phyloP scores from a whole-genome alignment of 2,113 vertebrate species.

The Neoarius graeffei region DNA sequence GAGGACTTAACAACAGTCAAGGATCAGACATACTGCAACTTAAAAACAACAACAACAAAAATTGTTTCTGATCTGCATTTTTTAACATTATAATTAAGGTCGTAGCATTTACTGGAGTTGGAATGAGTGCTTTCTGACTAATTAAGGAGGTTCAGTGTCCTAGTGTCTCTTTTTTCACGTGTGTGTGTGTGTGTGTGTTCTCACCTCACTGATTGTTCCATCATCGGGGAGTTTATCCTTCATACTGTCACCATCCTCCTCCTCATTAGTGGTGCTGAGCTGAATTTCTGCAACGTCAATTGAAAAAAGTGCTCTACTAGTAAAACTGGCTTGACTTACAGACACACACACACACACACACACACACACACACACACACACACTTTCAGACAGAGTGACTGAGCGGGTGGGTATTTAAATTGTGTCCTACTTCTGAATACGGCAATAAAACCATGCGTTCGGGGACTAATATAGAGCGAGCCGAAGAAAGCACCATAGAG shows the following conservation, averaged over 20 bases:
- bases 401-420: constrained; percentile 34
- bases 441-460: constrained; percentile 31
- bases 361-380: neutral
- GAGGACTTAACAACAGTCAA: neutral
- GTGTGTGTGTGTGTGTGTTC: neutral
- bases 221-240: constrained; percentile 14
- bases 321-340: neutral
- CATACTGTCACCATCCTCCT: constrained; percentile 11
- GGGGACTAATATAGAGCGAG: constrained; percentile 31
- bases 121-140: neutral
- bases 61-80: neutral
- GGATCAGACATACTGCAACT: neutral
- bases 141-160: neutral
- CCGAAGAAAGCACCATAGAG: neutral
- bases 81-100: neutral
- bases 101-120: neutral
- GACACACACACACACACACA: neutral
- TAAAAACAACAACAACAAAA: neutral
- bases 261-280: constrained; percentile 4
- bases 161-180: neutral
- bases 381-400: neutral
- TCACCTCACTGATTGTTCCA: neutral
- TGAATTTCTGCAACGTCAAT: constrained; percentile 15
- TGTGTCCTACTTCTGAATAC: constrained; percentile 35
- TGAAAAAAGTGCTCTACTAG: constrained; percentile 5